Evolutionary conservation across 1,140 invertebrate species (phyloP), one percentile per base, ranked within the genome.

Genomic region (Aphaenogaster floridana): DNA sequence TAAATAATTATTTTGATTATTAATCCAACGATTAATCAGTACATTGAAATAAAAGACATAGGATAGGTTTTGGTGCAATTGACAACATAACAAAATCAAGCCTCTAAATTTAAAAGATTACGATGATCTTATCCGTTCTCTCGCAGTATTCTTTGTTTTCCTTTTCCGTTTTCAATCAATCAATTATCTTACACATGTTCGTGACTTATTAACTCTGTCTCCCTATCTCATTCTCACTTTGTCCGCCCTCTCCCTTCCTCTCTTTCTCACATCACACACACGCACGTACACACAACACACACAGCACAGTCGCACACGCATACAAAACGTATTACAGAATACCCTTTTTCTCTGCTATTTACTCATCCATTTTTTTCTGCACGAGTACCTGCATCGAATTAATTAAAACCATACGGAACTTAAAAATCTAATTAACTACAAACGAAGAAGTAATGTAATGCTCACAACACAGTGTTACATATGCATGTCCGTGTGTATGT

Each of bases 381-480:
- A 48, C 69, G 28, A 61, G 80, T 84, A 84, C 54, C 80, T 84
- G 80, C 54, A 84, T 84, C 80, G 13, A 74, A 74, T 48, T 74
- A 83, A 83, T 50, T 83, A 21, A 84, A 74, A 74, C n/a, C 50
- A 81, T 81, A 48, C 36, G n/a, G 34, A 84, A 84, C 80, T 76
- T 84, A 84, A 74, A n/a, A 28, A 48, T 63, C 69, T 74, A 84
- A 74, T 84, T 84, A 84, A 84, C 68, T 83, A 83, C 80, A 59
- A 84, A 76, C 69, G 34, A 71, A 84, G 34, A 76, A 74, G 21
- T 84, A 84, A 74, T 74, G 68, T 84, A 74, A 74, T 63, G 80
- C n/a, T 84, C 80, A 84, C 80, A 84, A 84, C 80, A 84, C 80
- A 84, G 80, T 84, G 17, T 84, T 84, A 84, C 80, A 84, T 76